A percentile compares a stretch with the other conserved stretches of the same genome.
Evolutionary conservation across 1,140 invertebrate genomes (phyloP).

Genomic region (Drosophila nasuta): DNA sequence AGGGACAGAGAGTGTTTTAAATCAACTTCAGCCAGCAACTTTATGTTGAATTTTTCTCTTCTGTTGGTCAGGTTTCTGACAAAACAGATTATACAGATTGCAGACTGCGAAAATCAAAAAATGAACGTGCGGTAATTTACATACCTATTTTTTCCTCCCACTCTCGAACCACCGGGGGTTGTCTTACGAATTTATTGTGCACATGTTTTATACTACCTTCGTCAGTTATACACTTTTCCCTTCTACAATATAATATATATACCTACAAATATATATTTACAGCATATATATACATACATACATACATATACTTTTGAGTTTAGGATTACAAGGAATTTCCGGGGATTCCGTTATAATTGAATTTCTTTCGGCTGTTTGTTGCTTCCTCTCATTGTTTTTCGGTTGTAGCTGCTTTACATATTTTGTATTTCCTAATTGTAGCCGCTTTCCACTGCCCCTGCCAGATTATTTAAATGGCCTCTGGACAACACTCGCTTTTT

Average conservation of each 20-base stretch:
- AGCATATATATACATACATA: no score
- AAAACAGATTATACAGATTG: constrained; percentile 82
- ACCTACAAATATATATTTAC: constrained; percentile 26
- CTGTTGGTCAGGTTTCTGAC: constrained; percentile 37
- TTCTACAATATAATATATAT: constrained; percentile 55
- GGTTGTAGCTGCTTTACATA: constrained; percentile 59
- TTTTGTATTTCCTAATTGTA: constrained; percentile 48
- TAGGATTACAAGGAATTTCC: constrained; percentile 79
- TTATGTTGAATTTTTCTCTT: constrained; percentile 63
- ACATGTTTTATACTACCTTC: constrained; percentile 79
- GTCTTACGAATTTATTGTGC: constrained; percentile 70
- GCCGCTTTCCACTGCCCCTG: constrained; percentile 30
- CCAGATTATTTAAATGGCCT: constrained; percentile 70
- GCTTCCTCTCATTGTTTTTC: constrained; percentile 25
- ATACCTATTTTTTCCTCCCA: constrained; percentile 71
- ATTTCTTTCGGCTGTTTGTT: constrained; percentile 53
- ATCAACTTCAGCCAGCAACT: constrained; percentile 60
- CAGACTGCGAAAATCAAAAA: constrained; percentile 82
- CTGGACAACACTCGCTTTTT: constrained; percentile 38
- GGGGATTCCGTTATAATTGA: constrained; percentile 81
- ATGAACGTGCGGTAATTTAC: constrained; percentile 82
- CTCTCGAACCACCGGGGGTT: not conserved
- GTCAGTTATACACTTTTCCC: constrained; percentile 75
- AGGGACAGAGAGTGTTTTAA: constrained; percentile 40
- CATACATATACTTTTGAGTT: constrained; percentile 38